Evolutionary conservation across 2,888 invertebrate genomes (phyloP).

Genomic region (Protonemura montana): DNA sequence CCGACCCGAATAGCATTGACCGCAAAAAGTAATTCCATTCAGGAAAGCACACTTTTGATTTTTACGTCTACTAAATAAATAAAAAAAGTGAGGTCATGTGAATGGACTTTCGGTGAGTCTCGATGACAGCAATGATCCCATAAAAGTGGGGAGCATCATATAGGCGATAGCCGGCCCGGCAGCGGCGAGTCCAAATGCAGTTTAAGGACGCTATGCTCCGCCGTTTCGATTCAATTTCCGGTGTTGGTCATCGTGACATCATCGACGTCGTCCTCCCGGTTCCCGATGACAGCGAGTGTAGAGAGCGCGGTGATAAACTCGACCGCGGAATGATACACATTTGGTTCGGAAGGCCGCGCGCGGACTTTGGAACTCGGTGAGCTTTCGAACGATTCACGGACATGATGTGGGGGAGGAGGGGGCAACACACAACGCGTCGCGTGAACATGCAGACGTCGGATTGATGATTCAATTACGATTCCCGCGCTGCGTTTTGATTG

Average conservation of each 20-base stretch:
- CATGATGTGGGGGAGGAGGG: too few relatives aligned
- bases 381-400: too few relatives aligned
- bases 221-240: neutral
- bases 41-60: slow-evolving; percentile 31
- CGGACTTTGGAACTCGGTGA: too few relatives aligned
- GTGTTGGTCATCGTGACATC: neutral
- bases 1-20: slow-evolving; percentile 9
- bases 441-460: slow-evolving; percentile 40
- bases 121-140: slow-evolving; percentile 15
- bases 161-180: neutral
- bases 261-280: neutral
- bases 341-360: neutral
- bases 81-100: neutral
- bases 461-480: slow-evolving; percentile 48
- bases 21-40: slow-evolving; percentile 37
- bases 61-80: slow-evolving; percentile 36
- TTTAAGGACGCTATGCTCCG: neutral
- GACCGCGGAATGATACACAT: slow-evolving; percentile 43
- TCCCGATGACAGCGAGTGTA: neutral
- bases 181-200: neutral
- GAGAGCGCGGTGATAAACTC: slow-evolving; percentile 42
- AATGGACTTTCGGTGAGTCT: neutral
- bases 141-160: neutral
- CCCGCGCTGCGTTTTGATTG: neutral
- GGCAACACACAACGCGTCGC: too few relatives aligned